phyloP scores from a whole-genome alignment of 1,140 invertebrate genomes.

The Polyergus mexicanus region DNA sequence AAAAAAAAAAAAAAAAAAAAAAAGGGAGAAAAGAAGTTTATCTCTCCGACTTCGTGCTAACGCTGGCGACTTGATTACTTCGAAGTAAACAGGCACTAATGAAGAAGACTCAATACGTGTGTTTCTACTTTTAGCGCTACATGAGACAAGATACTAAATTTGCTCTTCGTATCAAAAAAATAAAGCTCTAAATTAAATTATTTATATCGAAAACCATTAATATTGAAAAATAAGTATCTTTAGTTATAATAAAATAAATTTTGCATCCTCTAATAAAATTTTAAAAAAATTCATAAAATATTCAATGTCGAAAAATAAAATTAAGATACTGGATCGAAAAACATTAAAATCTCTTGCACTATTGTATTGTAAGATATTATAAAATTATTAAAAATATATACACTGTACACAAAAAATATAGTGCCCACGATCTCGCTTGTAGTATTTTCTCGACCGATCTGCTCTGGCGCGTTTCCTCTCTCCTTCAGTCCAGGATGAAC shows the following conservation, averaged over 20 bases:
- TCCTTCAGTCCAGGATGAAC: not conserved
- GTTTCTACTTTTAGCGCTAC: not conserved
- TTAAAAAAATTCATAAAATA: not conserved
- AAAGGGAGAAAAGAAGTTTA: not conserved
- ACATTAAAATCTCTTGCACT: too few relatives aligned
- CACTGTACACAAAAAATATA: too few relatives aligned
- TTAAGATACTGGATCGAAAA: not conserved
- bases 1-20: not conserved
- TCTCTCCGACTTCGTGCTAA: not conserved
- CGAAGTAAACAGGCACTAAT: not conserved
- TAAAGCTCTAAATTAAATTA: constrained; percentile 8
- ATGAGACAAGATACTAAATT: not conserved
- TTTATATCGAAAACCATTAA: not conserved
- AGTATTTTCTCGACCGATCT: not conserved
- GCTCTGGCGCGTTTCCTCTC: not conserved
- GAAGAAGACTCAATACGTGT: not conserved
- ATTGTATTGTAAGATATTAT: too few relatives aligned
- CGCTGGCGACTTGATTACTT: not conserved
- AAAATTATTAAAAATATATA: too few relatives aligned
- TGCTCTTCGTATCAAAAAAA: not conserved
- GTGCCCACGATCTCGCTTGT: too few relatives aligned
- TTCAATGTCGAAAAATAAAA: not conserved
- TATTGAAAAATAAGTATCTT: not conserved
- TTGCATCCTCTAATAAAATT: not conserved
- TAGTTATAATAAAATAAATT: not conserved